Evolutionary conservation across 2,113 vertebrate species (phyloP), one percentile per base, ranked within the genome.

Genomic region (Hippopotamus amphibius): DNA sequence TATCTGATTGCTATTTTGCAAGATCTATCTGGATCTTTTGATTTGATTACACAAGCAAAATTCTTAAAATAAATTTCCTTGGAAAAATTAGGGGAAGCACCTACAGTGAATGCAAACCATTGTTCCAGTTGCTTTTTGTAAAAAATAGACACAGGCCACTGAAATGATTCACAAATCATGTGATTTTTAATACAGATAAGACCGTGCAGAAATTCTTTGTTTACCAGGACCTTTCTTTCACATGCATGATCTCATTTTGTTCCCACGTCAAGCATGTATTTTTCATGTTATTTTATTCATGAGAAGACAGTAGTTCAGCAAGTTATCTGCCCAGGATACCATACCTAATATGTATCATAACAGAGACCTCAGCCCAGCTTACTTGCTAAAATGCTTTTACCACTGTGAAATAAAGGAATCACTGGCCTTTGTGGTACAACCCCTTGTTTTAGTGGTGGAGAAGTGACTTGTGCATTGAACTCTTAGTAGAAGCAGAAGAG

Each of bases 31-130:
- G 57, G 61, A 71, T 84, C 84, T 43, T 2, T 91, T 88, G 86
- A 95, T 87, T 88, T 43, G 28, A 53, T 95, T 65, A 71, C 13
- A 93, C 19, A 87, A 96, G 22, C 12, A 59, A 90, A 87, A 26
- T 95, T 95, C 83, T 95, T 90, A 93, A 95, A 93, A 90, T 96
- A n/a, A 61, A 76, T 92, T 95, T 97, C 16, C 46, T 89, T 63
- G 10, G 68, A 63, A 96, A 97, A 95, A 55, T 30, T 83, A 96
- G 65, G 55, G 69, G 43, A 95, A 91, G 48, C 10, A 76, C 66
- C 37, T 15, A 82, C 53, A 68, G 4, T 82, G 82, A 91, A 61
- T 43, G 28, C 16, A 89, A 83, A 57, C 5, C 37, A 41, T 87
- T 65, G 16, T n/a, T 92, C 11, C 41, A 94, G 33, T 93, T 96